These are phyloP conservation scores for Lithosia quadra DNA, from an alignment of 2,888 invertebrate species.

Conservation along the genomic window DNA sequence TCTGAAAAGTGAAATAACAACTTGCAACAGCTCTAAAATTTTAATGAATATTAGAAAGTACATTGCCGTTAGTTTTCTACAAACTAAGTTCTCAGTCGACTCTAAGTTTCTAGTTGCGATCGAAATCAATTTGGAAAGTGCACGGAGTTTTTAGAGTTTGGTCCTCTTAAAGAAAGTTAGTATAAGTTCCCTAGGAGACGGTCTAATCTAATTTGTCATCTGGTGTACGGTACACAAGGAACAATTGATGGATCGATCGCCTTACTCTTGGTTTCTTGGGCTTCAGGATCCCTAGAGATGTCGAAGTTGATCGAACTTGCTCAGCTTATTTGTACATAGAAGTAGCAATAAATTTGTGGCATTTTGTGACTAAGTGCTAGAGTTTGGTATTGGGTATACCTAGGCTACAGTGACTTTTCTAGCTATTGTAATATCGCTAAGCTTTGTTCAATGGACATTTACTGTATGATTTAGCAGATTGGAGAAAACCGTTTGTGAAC, in stretches of 20 bases:
- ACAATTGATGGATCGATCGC: constrained; percentile 32
- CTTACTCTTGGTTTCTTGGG: constrained; percentile 12
- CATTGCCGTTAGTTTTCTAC: constrained; percentile 50
- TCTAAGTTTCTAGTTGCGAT: constrained; percentile 65
- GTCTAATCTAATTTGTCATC: constrained; percentile 52
- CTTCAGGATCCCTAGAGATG: constrained; percentile 7
- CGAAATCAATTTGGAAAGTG: constrained; percentile 72
- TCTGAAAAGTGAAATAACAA: constrained; percentile 25
- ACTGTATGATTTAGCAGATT: background rate
- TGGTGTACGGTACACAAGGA: constrained; percentile 36
- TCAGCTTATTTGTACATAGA: background rate
- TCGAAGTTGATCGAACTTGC: background rate
- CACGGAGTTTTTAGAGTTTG: constrained; percentile 62
- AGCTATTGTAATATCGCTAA: background rate
- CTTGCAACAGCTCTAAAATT: constrained; percentile 37
- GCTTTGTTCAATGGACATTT: background rate
- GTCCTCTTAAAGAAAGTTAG: constrained; percentile 29
- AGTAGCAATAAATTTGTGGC: background rate
- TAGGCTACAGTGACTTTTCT: background rate
- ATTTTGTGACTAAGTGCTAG: too few species aligned
- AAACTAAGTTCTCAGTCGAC: constrained; percentile 65
- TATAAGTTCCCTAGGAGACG: constrained; percentile 34
- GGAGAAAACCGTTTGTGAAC: too few species aligned
- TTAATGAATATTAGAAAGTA: constrained; percentile 56
- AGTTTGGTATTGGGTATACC: too few species aligned